Evolutionary conservation across 2,797 vertebrate genomes (phyloP).

Genomic region (Babyrousa celebensis): DNA sequence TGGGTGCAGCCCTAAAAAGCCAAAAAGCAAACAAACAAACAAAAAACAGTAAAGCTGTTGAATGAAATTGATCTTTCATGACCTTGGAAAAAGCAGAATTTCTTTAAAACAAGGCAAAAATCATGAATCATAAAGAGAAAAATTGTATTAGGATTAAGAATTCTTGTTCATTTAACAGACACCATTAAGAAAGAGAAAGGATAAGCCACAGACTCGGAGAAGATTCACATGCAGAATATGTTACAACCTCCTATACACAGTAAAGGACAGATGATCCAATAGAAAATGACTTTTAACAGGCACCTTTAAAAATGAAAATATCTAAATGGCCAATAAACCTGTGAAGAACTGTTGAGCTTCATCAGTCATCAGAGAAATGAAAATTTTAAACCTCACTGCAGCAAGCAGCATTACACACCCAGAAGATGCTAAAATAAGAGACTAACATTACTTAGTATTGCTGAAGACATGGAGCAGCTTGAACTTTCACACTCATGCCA

Average conservation of each 20-base stretch:
- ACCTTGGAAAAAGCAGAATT: slow-evolving; percentile 26
- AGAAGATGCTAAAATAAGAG: not conserved
- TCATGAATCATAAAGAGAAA: not conserved
- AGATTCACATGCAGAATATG: not conserved
- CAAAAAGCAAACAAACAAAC: too few relatives aligned
- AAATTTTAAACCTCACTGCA: slow-evolving; percentile 4
- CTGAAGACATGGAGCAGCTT: not conserved
- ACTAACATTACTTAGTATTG: not conserved
- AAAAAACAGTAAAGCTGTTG: too few relatives aligned
- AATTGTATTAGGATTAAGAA: slow-evolving; percentile 3
- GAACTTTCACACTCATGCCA: not conserved
- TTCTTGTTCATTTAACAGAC: not conserved
- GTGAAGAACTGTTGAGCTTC: not conserved
- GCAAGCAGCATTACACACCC: not conserved
- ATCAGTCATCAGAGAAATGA: slow-evolving; percentile 32
- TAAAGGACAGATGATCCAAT: not conserved
- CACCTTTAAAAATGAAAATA: not conserved
- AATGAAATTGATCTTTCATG: slow-evolving; percentile 15
- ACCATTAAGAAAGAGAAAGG: slow-evolving; percentile 32
- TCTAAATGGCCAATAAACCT: slow-evolving; percentile 6
- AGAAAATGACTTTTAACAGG: not conserved
- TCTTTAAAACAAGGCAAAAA: not conserved
- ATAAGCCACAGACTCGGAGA: not conserved
- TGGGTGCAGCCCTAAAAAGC: too few relatives aligned
- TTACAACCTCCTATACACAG: slow-evolving; percentile 6